phyloP scores from a whole-genome alignment of 2,797 vertebrate genomes.

The Peromyscus aztecus region DNA sequence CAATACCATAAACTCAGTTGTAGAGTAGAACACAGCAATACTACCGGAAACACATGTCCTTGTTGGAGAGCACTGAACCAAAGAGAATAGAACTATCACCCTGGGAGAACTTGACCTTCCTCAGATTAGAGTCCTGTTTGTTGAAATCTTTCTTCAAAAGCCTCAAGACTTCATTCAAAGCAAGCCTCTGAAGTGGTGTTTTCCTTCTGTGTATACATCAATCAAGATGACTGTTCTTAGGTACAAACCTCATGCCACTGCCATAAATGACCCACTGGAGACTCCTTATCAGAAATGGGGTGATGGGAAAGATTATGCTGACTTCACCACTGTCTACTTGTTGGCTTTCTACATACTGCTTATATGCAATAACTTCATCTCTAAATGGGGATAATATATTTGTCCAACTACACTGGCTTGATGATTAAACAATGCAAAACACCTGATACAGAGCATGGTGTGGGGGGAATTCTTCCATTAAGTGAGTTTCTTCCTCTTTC shows the following conservation, averaged over 20 bases:
- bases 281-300: background rate
- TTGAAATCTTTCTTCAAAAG: conserved; percentile 26
- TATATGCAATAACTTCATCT: background rate
- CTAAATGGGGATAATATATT: background rate
- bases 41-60: background rate
- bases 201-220: background rate
- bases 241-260: background rate
- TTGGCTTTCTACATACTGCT: background rate
- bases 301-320: background rate
- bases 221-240: background rate
- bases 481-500: background rate
- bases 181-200: background rate
- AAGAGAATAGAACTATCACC: background rate
- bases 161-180: background rate
- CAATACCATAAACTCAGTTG: background rate
- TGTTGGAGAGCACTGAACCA: background rate
- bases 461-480: background rate
- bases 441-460: background rate
- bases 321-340: background rate
- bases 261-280: background rate
- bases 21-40: background rate
- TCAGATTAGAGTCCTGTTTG: background rate
- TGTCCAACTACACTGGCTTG: background rate
- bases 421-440: background rate
- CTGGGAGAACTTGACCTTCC: background rate